Evolutionary conservation across 2,797 vertebrate species (phyloP).

Genomic region (Lithobates sylvaticus): DNA sequence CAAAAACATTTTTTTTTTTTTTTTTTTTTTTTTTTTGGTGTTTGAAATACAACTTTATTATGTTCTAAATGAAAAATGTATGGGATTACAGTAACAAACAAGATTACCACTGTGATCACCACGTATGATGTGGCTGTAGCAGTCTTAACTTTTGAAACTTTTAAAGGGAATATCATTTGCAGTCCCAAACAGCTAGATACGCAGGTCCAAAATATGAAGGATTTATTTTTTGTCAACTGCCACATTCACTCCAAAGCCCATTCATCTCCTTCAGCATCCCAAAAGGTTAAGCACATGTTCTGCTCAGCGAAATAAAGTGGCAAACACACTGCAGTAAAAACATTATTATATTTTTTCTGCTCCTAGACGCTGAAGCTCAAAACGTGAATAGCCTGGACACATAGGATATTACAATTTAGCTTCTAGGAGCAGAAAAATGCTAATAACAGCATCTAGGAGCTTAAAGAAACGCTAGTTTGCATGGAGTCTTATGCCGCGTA

Average conservation of each 20-base stretch:
- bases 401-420: no score
- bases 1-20: no score
- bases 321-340: constrained; percentile 77
- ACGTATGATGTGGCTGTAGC: constrained; percentile 80
- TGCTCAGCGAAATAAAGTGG: constrained; percentile 83
- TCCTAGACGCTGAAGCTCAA: no score
- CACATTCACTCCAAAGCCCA: constrained; percentile 83
- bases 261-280: constrained; percentile 82
- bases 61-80: constrained; percentile 82
- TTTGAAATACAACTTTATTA: constrained; percentile 89
- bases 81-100: constrained; percentile 83
- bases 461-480: no score
- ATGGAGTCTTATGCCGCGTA: no score
- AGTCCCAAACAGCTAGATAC: constrained; percentile 82
- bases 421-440: no score
- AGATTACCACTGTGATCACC: no score
- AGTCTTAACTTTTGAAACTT: constrained; percentile 78
- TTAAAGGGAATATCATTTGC: constrained; percentile 75
- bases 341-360: no score
- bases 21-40: constrained; percentile 51
- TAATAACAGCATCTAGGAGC: no score
- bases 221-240: constrained; percentile 72
- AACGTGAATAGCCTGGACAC: no score
- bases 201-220: constrained; percentile 79
- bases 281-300: constrained; percentile 83